Evolutionary conservation across 2,113 vertebrate genomes (phyloP).

Genomic region (Lucifuga dentata): DNA sequence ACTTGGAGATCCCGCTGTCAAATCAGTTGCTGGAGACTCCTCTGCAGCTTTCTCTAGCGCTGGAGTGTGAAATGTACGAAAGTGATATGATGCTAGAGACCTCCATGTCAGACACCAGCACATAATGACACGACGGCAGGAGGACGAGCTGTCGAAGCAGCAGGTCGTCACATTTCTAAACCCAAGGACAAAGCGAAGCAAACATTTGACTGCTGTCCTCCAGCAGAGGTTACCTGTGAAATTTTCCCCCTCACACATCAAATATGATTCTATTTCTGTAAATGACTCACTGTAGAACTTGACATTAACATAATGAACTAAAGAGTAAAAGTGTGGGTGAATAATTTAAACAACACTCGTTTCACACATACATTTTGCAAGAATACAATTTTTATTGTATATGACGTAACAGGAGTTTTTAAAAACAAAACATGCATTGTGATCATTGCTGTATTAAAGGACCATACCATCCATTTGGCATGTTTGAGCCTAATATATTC

Average conservation of each 20-base stretch:
- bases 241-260: conserved; percentile 55
- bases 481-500: no score
- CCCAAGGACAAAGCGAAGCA: conserved; percentile 34
- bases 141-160: conserved; percentile 50
- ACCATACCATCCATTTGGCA: no score
- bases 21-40: conserved; percentile 85
- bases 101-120: conserved; percentile 95
- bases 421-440: no score
- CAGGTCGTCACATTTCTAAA: conserved; percentile 37
- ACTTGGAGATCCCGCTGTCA: conserved; percentile 86
- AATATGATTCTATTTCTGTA: conserved; percentile 7
- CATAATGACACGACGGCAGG: conserved; percentile 77
- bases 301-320: conserved; percentile 20
- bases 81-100: conserved; percentile 98
- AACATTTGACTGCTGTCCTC: conserved; percentile 36
- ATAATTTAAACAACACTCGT: conserved; percentile 29
- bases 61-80: conserved; percentile 98
- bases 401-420: no score
- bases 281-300: conserved; percentile 27
- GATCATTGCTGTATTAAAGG: no score
- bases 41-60: conserved; percentile 88
- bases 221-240: conserved; percentile 45
- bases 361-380: conserved; percentile 33
- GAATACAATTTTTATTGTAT: conserved; percentile 51
- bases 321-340: conserved; percentile 20